Conservation (phyloP, 1,140 invertebrate genomes). For the Magallana ariakensis region DNA sequence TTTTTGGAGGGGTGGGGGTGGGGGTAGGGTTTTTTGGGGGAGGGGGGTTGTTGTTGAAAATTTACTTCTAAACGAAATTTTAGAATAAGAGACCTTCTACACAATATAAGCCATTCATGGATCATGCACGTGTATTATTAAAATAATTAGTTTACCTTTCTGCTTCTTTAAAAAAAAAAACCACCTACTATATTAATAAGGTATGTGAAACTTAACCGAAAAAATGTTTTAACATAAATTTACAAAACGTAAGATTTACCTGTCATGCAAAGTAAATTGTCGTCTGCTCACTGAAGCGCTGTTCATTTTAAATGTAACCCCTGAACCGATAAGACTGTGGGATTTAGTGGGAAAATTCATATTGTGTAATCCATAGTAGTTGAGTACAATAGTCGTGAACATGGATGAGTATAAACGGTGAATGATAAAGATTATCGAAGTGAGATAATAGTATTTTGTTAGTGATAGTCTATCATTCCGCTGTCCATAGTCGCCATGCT, state of each 20-base stretch:
- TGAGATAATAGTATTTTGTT: neutral
- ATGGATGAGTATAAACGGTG: neutral
- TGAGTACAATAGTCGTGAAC: neutral
- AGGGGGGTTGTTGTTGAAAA: too few species aligned
- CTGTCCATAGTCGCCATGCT: neutral
- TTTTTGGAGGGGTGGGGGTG: too few species aligned
- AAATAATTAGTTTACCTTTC: too few species aligned
- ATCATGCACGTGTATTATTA: too few species aligned
- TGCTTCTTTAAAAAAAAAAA: too few species aligned
- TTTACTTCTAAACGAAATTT: too few species aligned
- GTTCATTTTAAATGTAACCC: neutral
- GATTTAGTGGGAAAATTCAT: neutral
- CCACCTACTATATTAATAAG: too few species aligned
- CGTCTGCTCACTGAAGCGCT: neutral
- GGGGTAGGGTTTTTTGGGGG: too few species aligned
- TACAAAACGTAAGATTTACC: neutral
- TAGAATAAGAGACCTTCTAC: too few species aligned
- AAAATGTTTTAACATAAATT: constrained; percentile 4
- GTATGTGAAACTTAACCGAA: too few species aligned
- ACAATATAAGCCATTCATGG: too few species aligned
- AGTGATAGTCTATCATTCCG: neutral
- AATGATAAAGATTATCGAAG: neutral
- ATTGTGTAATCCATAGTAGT: neutral
- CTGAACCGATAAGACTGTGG: neutral
- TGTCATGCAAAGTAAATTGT: neutral